phyloP scores from a whole-genome alignment of 2,888 invertebrate species.

The Acleris laterana region DNA sequence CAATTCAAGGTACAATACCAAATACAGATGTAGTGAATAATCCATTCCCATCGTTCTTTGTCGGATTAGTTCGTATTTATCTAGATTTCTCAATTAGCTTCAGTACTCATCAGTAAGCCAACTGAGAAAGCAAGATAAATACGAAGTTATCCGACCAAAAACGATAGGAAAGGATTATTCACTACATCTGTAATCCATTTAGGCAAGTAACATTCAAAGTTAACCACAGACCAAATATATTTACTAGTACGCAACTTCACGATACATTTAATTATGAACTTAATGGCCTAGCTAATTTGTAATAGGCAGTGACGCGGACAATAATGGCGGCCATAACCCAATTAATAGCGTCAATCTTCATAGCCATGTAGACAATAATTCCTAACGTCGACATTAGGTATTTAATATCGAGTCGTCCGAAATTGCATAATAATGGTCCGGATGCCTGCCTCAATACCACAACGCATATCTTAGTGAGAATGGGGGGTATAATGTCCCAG shows the following conservation, averaged over 20 bases:
- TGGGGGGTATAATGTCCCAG: constrained; percentile 13
- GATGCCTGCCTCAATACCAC: constrained; percentile 22
- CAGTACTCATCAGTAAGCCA: too few relatives aligned
- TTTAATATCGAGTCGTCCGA: constrained; percentile 31
- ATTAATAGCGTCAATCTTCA: constrained; percentile 30
- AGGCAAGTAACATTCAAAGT: too few relatives aligned
- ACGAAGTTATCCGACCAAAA: too few relatives aligned
- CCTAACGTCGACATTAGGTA: constrained; percentile 16
- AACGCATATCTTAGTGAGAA: constrained; percentile 24
- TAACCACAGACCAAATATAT: too few relatives aligned
- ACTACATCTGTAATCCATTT: too few relatives aligned
- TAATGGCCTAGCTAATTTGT: not conserved
- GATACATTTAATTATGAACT: not conserved
- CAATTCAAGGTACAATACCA: too few relatives aligned
- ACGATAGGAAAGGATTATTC: too few relatives aligned
- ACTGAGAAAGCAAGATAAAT: too few relatives aligned
- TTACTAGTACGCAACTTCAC: not conserved
- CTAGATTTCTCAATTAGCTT: too few relatives aligned
- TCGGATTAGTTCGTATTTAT: too few relatives aligned
- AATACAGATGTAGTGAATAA: too few relatives aligned
- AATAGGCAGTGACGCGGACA: not conserved
- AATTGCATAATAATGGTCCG: constrained; percentile 33
- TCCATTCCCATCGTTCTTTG: too few relatives aligned
- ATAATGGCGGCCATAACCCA: constrained; percentile 8
- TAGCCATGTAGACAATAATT: constrained; percentile 11